Evolutionary conservation across 1,140 invertebrate species (phyloP).

Genomic region (Ceratina japonica): DNA sequence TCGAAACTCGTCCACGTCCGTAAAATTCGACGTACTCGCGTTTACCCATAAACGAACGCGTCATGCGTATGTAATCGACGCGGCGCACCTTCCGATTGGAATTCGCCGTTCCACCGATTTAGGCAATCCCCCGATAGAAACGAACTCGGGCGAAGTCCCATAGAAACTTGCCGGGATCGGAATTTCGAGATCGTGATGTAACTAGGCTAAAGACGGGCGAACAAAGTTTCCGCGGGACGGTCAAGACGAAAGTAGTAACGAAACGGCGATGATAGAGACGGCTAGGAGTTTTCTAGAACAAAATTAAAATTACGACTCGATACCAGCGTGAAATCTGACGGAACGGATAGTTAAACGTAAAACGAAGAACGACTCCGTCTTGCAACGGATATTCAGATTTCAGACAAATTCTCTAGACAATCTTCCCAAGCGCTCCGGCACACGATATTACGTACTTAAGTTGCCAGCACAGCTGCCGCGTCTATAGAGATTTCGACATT

Average conservation of each 20-base stretch:
- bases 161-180: background rate
- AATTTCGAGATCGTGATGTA: background rate
- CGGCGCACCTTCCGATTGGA: too few species aligned
- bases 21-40: slow-evolving; percentile 9
- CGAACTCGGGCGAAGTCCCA: slow-evolving; percentile 7
- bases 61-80: too few species aligned
- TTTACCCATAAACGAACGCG: background rate
- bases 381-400: background rate
- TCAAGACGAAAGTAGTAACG: slow-evolving; percentile 8
- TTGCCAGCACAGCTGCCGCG: background rate
- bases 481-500: slow-evolving; percentile 11
- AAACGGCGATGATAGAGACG: background rate
- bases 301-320: too few species aligned
- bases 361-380: background rate
- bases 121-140: background rate
- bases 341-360: too few species aligned
- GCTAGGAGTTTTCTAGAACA: too few species aligned
- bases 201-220: background rate
- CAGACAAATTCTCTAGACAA: background rate
- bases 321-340: too few species aligned
- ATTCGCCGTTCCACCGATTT: too few species aligned
- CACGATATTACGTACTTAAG: slow-evolving; percentile 22
- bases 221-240: background rate
- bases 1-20: background rate
- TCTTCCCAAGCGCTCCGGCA: background rate